phyloP scores from a whole-genome alignment of 2,797 vertebrate species.

The Aplochiton taeniatus region DNA sequence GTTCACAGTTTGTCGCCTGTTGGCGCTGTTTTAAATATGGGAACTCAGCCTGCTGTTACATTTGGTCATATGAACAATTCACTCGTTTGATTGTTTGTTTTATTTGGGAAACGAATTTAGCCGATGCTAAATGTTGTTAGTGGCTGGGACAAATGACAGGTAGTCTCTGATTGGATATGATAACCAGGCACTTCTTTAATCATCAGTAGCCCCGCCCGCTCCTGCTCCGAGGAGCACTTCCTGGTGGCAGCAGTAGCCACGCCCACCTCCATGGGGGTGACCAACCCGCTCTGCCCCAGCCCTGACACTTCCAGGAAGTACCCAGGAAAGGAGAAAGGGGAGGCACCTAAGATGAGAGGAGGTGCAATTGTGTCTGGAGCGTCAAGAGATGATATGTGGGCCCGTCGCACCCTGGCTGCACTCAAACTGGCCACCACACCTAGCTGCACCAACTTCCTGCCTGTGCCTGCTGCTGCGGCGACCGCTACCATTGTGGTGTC shows the following conservation, averaged over 20 bases:
- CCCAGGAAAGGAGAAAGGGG: slow-evolving; percentile 31
- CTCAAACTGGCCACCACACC: slow-evolving; percentile 41
- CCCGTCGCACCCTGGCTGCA: slow-evolving; percentile 32
- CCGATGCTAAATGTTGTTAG: background rate
- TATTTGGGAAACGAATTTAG: background rate
- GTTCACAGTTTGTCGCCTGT: no score
- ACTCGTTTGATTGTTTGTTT: no score
- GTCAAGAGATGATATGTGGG: slow-evolving; percentile 46
- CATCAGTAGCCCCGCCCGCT: slow-evolving; percentile 69
- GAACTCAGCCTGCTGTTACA: slow-evolving; percentile 37
- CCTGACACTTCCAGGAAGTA: slow-evolving; percentile 30
- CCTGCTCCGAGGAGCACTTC: slow-evolving; percentile 67
- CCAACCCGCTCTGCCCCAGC: slow-evolving; percentile 27
- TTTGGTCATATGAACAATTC: no score
- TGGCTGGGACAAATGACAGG: background rate
- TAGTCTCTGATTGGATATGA: slow-evolving; percentile 9
- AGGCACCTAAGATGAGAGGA: slow-evolving; percentile 18
- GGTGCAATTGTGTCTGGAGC: slow-evolving; percentile 11
- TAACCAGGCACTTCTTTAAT: slow-evolving; percentile 46
- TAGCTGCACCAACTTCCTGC: slow-evolving; percentile 49
- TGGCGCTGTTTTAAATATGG: slow-evolving; percentile 35
- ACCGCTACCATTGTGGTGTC: slow-evolving; percentile 16
- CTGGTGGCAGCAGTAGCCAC: slow-evolving; percentile 32
- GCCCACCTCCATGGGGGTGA: slow-evolving; percentile 17
- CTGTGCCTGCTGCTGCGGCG: slow-evolving; percentile 49